Evolutionary conservation across 2,113 vertebrate species (phyloP).

Genomic region (Theristicus caerulescens): DNA sequence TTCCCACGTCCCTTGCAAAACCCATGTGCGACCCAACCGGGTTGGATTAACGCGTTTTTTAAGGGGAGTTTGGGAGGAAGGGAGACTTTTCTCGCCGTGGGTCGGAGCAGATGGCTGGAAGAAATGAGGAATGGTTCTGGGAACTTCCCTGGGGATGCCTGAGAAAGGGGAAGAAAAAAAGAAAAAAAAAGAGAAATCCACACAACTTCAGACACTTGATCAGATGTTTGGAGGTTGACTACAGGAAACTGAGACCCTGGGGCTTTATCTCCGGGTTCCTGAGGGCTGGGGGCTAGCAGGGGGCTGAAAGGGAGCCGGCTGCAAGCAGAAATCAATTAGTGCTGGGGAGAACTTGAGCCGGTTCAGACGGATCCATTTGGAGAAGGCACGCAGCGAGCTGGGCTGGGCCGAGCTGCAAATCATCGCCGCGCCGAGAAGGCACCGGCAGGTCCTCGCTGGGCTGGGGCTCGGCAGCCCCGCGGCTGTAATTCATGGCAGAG

Average conservation of each 20-base stretch:
- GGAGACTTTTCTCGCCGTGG: background rate
- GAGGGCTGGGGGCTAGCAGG: slow-evolving; percentile 1
- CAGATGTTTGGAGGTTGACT: background rate
- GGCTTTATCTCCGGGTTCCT: background rate
- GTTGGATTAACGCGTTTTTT: background rate
- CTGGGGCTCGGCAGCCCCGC: background rate
- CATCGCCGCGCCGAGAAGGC: background rate
- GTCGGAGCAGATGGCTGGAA: slow-evolving; percentile 15
- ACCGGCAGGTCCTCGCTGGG: background rate
- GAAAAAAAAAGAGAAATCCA: background rate
- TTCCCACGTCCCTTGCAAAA: slow-evolving; percentile 3
- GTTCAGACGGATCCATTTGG: background rate
- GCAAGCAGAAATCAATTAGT: slow-evolving; percentile 41
- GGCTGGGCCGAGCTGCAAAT: slow-evolving; percentile 8
- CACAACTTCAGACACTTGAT: slow-evolving; percentile 4
- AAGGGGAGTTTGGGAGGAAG: background rate
- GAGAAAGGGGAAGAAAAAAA: background rate
- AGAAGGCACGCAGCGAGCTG: background rate
- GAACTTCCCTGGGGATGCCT: background rate
- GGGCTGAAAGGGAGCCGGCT: background rate
- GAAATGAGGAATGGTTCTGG: background rate
- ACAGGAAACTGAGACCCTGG: slow-evolving; percentile 20
- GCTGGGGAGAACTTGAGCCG: slow-evolving; percentile 32
- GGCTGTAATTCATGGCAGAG: background rate
- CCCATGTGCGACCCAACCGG: background rate